Evolutionary conservation across 2,113 vertebrate genomes (phyloP).

Genomic region (Petrocephalus zakoni): DNA sequence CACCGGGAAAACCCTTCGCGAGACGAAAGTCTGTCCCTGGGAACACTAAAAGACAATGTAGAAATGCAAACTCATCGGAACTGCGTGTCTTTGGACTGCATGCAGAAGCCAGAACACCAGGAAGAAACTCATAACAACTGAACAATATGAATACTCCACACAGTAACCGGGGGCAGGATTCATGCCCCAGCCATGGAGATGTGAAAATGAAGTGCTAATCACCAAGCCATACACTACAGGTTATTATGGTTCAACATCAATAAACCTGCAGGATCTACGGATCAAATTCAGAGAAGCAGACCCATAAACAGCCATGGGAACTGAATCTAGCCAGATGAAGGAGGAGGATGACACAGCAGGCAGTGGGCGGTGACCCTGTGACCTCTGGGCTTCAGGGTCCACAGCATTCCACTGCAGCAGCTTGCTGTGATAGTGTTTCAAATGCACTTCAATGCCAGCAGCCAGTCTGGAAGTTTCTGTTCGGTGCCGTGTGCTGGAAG

Average conservation of each 20-base stretch:
- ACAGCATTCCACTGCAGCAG: background rate
- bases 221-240: background rate
- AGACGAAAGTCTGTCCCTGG: background rate
- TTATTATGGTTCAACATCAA: background rate
- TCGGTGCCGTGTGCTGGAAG: background rate
- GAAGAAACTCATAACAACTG: background rate
- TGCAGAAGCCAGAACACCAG: background rate
- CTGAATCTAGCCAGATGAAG: background rate
- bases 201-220: background rate
- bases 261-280: background rate
- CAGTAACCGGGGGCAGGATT: background rate
- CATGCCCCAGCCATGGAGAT: background rate
- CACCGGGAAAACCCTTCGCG: background rate
- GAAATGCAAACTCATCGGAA: background rate
- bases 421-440: background rate
- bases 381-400: background rate
- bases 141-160: background rate
- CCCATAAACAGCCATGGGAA: background rate
- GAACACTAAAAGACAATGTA: background rate
- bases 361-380: background rate
- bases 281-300: background rate
- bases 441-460: background rate
- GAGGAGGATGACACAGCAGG: background rate
- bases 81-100: background rate
- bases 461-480: background rate